Evolutionary conservation across 2,888 invertebrate genomes (phyloP), one percentile per base, ranked within the genome.

Genomic region (Anthophora plumipes): DNA sequence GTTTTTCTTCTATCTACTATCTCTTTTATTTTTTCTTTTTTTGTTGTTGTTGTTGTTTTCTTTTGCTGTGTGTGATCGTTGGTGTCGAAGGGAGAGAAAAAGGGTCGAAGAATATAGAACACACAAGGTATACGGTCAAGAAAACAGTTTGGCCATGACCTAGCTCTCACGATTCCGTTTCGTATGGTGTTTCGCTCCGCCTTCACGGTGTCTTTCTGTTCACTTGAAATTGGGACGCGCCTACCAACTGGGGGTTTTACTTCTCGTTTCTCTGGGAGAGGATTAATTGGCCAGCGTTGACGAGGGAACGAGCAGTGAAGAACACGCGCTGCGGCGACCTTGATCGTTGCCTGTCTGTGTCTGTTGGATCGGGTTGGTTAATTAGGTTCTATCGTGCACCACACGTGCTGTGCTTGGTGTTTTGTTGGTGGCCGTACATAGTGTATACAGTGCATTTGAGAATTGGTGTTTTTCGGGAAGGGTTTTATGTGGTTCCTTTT

Each of bases 71-170:
- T 55, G 41, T 12, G 61, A 31, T 31, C 54, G 59, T 25, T 72
- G 63, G 48, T 37, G 20, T 61, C 57, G 52, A 59, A 20, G 52
- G 43, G 31, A 31, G 31, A 31, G 4, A 31, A 31, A 31, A 31
- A 4, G 37, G 55, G 25, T 50, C 66, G 37, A 48, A 74, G 77
- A 60, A 77, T 61, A 55, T 55, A 31, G 31, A n/a, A n/a, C 31
- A 4, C 31, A 61, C 60, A 66, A 77, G 77, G 77, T 77, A 31
- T 31, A 77, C 64, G 60, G 39, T 50, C 69, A 48, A 69, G 31
- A 31, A 31, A 31, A 31, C 31, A 31, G 48, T 48, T 12, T n/a
- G 68, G 67, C 69, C 78, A 46, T 79, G 78, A 79, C 69, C 74
- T 75, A 79, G 50, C 78, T 59, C 59, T 17, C 6, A n/a, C 31